Evolutionary conservation across 2,113 vertebrate genomes (phyloP).

Genomic region (Indicator indicator): DNA sequence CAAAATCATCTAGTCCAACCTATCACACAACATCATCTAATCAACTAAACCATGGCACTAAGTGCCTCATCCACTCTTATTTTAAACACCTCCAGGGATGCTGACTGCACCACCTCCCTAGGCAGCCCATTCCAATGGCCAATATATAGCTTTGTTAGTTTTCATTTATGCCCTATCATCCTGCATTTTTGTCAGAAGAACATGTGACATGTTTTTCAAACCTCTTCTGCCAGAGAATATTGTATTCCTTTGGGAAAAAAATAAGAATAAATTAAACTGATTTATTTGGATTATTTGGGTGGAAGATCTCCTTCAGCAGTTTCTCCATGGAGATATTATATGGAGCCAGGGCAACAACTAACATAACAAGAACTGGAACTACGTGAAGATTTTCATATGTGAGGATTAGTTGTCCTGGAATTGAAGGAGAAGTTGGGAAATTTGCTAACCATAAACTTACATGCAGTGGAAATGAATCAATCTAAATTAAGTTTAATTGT

Average conservation of each 20-base stretch:
- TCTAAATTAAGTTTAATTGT: neutral
- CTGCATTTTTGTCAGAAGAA: rapidly evolving
- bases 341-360: neutral
- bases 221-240: neutral
- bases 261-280: neutral
- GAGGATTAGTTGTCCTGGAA: neutral
- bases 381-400: neutral
- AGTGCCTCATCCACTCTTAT: no score
- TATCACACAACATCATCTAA: no score
- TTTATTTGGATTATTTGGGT: neutral
- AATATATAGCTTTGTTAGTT: neutral
- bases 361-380: neutral
- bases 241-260: neutral
- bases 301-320: neutral
- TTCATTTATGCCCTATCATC: neutral
- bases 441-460: neutral
- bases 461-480: neutral
- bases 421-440: neutral
- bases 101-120: no score
- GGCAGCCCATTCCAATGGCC: no score
- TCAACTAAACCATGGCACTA: no score
- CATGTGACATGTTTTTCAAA: neutral
- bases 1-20: no score
- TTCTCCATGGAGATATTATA: neutral
- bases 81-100: no score